A percentile compares a stretch with the other conserved stretches of the same genome.
phyloP scores from a whole-genome alignment of 2,113 vertebrate genomes.

The Gasterosteus nipponicus region DNA sequence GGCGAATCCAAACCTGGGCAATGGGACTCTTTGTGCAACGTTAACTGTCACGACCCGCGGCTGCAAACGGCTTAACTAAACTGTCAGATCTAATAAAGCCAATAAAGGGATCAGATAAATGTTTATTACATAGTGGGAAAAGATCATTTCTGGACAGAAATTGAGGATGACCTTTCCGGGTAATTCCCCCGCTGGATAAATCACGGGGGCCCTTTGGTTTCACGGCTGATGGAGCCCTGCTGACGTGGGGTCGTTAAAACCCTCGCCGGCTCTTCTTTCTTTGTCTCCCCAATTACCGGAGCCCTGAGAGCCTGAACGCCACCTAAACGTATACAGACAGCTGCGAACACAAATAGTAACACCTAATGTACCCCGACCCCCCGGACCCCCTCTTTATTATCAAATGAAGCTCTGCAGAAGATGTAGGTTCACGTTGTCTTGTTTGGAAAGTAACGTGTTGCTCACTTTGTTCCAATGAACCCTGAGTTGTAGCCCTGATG shows the following conservation, averaged over 20 bases:
- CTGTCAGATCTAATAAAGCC: constrained; percentile 99
- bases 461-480: not conserved
- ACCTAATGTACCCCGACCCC: no score
- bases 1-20: constrained; percentile 84
- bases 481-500: not conserved
- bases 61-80: constrained; percentile 98
- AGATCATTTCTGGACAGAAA: constrained; percentile 99
- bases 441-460: not conserved
- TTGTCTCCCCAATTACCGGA: constrained; percentile 67
- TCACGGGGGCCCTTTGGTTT: constrained; percentile 75
- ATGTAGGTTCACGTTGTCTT: rapidly evolving
- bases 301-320: constrained; percentile 36
- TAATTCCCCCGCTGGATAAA: constrained; percentile 90
- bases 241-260: constrained; percentile 75
- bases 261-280: constrained; percentile 42
- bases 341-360: not conserved
- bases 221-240: constrained; percentile 76
- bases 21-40: constrained; percentile 93
- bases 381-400: not conserved
- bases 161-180: constrained; percentile 99
- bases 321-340: constrained; percentile 5
- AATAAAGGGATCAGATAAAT: constrained; percentile 99
- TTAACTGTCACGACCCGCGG: constrained; percentile 94
- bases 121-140: constrained; percentile 98
- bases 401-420: not conserved